Evolutionary conservation across 2,888 invertebrate species (phyloP).

Genomic region (Habroteleia sp.): DNA sequence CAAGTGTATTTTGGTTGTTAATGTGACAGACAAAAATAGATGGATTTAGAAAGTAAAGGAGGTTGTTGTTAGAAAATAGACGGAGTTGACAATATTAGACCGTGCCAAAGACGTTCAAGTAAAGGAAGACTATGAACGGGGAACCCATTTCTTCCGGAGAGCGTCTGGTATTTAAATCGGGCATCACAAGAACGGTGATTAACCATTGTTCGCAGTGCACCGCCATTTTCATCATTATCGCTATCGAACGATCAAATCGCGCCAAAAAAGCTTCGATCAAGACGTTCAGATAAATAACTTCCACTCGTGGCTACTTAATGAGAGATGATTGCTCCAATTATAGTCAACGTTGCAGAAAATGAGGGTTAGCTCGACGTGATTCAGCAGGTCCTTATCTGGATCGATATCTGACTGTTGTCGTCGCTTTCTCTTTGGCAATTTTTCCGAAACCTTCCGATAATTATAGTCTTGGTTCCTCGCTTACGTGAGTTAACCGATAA

Average conservation of each 20-base stretch:
- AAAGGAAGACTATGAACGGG: no score
- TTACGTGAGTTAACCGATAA: conserved; percentile 4
- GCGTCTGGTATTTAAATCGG: conserved; percentile 4
- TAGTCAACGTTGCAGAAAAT: conserved; percentile 74
- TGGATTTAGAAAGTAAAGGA: conserved; percentile 25
- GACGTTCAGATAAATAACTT: conserved; percentile 64
- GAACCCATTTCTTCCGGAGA: no score
- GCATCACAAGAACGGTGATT: conserved; percentile 14
- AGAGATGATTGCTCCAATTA: conserved; percentile 77
- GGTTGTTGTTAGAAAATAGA: conserved; percentile 23
- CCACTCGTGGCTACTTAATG: conserved; percentile 67
- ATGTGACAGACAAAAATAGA: conserved; percentile 48
- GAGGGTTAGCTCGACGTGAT: conserved; percentile 64
- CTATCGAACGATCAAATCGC: conserved; percentile 5
- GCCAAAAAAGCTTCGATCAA: conserved; percentile 41
- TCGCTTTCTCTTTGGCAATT: background rate
- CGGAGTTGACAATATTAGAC: background rate
- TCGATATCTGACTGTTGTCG: conserved; percentile 34
- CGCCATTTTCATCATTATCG: conserved; percentile 15
- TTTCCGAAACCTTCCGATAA: background rate
- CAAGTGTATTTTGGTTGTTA: conserved; percentile 55
- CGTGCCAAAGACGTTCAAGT: background rate
- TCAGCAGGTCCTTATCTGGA: conserved; percentile 14
- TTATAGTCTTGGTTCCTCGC: background rate
- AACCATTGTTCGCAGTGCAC: conserved; percentile 21